Base-by-base conservation (phyloP, 2,888 invertebrate genomes). In the Hoplodrina ambigua region DNA sequence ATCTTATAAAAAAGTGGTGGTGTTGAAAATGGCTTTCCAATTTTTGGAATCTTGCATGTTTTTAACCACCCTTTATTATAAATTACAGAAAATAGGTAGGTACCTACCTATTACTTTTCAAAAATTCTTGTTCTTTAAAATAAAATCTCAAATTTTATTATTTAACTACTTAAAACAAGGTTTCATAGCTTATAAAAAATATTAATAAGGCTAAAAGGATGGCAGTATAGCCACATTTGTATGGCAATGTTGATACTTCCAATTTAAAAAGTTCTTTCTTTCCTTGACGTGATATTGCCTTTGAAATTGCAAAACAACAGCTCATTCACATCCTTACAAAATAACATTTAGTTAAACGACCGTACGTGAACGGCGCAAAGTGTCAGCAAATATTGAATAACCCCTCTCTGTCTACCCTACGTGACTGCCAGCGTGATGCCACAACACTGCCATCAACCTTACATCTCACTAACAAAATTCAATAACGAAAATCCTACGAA, bases 401-500 rank as follows among this genome's bases (percentile, higher is more conserved):
- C 55, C 60, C 46, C 57, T 52, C 30, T 57, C 81, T 71, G 57
- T 68, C 71, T 62, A 69, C 63, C 57, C 71, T 58, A 74, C 79
- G 79, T 82, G 82, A 69, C 79, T 69, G 61, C 19, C 54, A 50
- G 62, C 49, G 64, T 71, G 75, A 75, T 70, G 69, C 73, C 78
- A 61, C 64, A 74, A 80, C 75, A 83, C 82, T 80, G 76, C 80
- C 78, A 86, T 82, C 84, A 83, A 85, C 85, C 86, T 87, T 86
- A 87, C 84, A 86, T 84, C 86, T 79, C 81, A 88, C 87, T 86
- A 89, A 87, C 88, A 88, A 89, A 87, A 90, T 90, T 91, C 90
- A 90, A 90, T 91, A 91, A 90, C 87, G 85, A 86, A 85, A 87
- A 85, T 83, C 86, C 87, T 85, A 75, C 83, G 78, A 89, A 89